Percentiles rank a stretch among this genome's conserved stretches.
These are phyloP conservation scores for Recurvirostra avosetta DNA, from an alignment of 2,113 vertebrate genomes.

Conservation along the genomic window DNA sequence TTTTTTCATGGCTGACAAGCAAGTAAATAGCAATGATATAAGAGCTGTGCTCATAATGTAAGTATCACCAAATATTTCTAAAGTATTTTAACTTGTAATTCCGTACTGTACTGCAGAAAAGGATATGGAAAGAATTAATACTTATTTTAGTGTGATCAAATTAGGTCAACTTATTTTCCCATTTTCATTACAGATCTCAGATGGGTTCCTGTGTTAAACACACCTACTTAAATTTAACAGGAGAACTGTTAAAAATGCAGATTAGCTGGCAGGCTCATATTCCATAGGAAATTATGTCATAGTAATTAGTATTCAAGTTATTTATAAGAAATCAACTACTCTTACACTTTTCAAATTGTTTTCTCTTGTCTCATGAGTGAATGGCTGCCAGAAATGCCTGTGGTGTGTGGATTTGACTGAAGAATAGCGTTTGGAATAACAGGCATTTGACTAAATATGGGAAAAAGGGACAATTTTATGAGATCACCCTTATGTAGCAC, in stretches of 20 bases:
- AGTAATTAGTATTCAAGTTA: background rate
- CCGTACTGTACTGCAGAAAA: background rate
- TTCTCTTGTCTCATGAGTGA: background rate
- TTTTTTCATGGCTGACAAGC: background rate
- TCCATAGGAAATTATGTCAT: background rate
- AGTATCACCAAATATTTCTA: slow-evolving; percentile 27
- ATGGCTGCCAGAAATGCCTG: background rate
- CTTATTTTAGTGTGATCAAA: background rate
- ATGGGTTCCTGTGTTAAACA: background rate
- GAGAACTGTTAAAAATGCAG: background rate
- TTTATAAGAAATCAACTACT: background rate
- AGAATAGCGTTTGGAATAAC: background rate
- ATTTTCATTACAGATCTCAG: background rate
- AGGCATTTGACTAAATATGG: background rate
- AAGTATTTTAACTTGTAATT: slow-evolving; percentile 20
- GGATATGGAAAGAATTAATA: background rate
- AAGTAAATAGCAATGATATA: slow-evolving; percentile 23
- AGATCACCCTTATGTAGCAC: background rate
- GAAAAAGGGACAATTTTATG: background rate
- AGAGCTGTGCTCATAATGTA: background rate
- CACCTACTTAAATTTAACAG: background rate
- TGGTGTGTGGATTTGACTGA: background rate
- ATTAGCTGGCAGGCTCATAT: background rate
- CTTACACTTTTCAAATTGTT: background rate
- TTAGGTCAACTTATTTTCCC: background rate